A percentile compares a stretch with the other conserved stretches of the same genome.
phyloP scores from a whole-genome alignment of 2,113 vertebrate species.

The Chrysochloris asiatica region DNA sequence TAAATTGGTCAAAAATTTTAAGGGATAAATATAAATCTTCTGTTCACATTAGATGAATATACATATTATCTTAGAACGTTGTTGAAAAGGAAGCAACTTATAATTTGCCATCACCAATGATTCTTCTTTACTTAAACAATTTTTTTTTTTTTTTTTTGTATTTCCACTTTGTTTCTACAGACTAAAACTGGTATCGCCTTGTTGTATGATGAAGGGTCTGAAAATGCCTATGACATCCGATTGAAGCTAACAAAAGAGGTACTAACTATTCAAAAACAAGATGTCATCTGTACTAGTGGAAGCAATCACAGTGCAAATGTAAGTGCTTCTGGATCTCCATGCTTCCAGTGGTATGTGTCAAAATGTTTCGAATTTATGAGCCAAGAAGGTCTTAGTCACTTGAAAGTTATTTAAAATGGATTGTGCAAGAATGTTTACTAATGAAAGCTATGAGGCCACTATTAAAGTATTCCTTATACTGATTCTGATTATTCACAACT shows the following conservation, averaged over 20 bases:
- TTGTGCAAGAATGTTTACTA: no score
- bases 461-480: not conserved
- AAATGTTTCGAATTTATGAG: not conserved
- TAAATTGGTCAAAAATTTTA: not conserved
- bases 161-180: constrained; percentile 83
- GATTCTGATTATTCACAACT: not conserved
- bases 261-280: constrained; percentile 94
- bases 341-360: constrained; percentile 35
- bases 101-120: constrained; percentile 21
- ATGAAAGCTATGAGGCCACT: not conserved
- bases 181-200: constrained; percentile 92
- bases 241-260: constrained; percentile 92
- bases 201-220: constrained; percentile 89
- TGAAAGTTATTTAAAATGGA: not conserved
- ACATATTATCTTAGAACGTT: not conserved
- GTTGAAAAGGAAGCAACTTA: not conserved
- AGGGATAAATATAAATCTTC: not conserved
- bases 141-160: constrained; percentile 34
- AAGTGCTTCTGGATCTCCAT: constrained; percentile 86
- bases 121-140: not conserved
- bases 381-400: not conserved
- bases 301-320: constrained; percentile 90
- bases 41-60: not conserved
- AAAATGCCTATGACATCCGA: constrained; percentile 91
- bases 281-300: constrained; percentile 91